Evolutionary conservation across 2,888 invertebrate genomes (phyloP).

Genomic region (Drosophila paranaensis): DNA sequence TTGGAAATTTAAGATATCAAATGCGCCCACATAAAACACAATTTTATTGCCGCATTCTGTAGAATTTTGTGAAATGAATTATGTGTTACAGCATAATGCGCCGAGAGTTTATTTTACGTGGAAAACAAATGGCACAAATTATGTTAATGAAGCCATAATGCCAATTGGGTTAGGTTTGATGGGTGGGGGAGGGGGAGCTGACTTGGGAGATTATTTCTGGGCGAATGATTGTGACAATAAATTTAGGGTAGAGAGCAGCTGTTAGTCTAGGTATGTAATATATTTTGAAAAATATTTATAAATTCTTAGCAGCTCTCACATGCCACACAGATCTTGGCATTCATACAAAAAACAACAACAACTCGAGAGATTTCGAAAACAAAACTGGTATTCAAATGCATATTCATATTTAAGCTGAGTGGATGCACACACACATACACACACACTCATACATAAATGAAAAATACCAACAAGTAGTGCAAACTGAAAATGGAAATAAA

Average conservation of each 20-base stretch:
- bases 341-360: conserved; percentile 19
- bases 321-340: not conserved
- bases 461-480: conserved; percentile 24
- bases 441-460: conserved; percentile 16
- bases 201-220: not conserved
- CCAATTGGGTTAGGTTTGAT: not conserved
- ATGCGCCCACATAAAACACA: conserved; percentile 32
- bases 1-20: conserved; percentile 32
- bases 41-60: conserved; percentile 35
- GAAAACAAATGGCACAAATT: conserved; percentile 13
- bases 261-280: not conserved
- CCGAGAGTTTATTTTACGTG: conserved; percentile 34
- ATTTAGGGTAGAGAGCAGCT: not conserved
- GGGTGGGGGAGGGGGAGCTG: not conserved
- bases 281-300: not conserved
- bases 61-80: conserved; percentile 54
- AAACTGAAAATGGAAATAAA: conserved; percentile 54
- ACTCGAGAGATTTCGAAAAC: conserved; percentile 16
- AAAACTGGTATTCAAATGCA: conserved; percentile 36
- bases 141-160: conserved; percentile 28
- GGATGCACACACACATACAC: conserved; percentile 22
- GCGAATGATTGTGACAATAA: not conserved
- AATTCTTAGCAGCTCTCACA: not conserved
- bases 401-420: conserved; percentile 40
- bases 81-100: conserved; percentile 37